These are phyloP conservation scores for Menura novaehollandiae DNA, from an alignment of 2,113 vertebrate species.

Conservation along the genomic window DNA sequence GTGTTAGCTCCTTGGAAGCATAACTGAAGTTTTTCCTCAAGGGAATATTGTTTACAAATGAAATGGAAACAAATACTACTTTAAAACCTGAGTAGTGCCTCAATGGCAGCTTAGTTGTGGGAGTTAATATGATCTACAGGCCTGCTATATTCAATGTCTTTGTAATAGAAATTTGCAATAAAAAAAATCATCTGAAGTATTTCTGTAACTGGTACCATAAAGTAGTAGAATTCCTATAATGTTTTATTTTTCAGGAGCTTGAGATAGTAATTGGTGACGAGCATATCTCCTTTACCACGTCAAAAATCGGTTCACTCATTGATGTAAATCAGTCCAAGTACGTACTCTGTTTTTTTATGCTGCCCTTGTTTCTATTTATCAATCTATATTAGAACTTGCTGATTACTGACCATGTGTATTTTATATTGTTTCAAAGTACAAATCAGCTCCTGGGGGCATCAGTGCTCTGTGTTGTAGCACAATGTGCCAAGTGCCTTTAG, in stretches of 20 bases:
- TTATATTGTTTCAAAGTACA: neutral
- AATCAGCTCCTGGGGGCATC: neutral
- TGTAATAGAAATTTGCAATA: neutral
- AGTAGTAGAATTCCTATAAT: neutral
- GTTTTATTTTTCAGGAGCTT: slow-evolving; percentile 80
- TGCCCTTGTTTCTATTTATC: neutral
- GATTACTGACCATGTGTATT: neutral
- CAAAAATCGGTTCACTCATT: slow-evolving; percentile 98
- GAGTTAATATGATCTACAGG: neutral
- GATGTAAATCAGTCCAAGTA: slow-evolving; percentile 99
- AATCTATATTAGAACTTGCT: fast-evolving
- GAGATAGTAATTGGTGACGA: slow-evolving; percentile 99
- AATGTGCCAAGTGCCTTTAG: neutral
- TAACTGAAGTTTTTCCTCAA: neutral
- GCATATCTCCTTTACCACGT: slow-evolving; percentile 98
- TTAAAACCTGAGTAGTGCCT: neutral
- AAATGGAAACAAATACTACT: neutral
- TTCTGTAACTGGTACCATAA: neutral
- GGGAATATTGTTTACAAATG: neutral
- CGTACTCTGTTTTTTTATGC: slow-evolving; percentile 37
- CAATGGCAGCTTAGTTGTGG: fast-evolving
- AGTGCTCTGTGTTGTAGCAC: neutral
- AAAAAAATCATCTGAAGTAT: neutral
- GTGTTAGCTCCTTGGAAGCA: fast-evolving
- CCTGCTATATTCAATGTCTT: neutral